Evolutionary conservation across 2,113 vertebrate species (phyloP).

Genomic region (Macaca mulatta): DNA sequence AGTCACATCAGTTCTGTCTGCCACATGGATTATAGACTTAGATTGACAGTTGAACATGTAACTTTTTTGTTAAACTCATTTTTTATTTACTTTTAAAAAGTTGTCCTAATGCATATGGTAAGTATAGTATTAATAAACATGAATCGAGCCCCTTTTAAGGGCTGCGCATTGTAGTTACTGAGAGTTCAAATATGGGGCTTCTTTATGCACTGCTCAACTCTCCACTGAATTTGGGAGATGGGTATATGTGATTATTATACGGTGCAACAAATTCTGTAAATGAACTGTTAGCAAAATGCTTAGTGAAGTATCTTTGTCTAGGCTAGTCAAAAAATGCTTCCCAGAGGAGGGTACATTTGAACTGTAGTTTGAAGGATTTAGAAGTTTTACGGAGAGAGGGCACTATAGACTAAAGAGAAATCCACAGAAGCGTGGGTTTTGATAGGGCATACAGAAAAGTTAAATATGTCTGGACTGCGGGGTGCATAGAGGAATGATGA

Average conservation of each 20-base stretch:
- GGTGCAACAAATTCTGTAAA: neutral
- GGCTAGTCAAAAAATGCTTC: neutral
- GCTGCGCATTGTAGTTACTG: neutral
- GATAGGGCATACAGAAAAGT: neutral
- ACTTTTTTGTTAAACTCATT: constrained; percentile 2
- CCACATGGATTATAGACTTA: neutral
- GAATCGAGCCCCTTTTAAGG: neutral
- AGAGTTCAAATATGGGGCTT: neutral
- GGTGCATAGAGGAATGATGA: neutral
- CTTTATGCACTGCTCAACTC: neutral
- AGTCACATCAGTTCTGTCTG: neutral
- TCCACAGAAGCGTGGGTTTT: neutral
- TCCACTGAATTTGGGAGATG: neutral
- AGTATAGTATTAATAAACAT: neutral
- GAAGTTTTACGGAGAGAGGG: neutral
- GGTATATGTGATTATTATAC: neutral
- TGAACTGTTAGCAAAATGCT: neutral
- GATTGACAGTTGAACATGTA: neutral
- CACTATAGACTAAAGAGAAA: neutral
- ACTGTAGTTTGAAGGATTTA: neutral
- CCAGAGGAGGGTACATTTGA: neutral
- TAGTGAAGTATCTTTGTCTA: neutral
- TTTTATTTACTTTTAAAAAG: constrained; percentile 18
- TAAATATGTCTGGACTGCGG: neutral
- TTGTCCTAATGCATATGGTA: neutral